Conservation (phyloP, 1,140 invertebrate genomes). For the Ptiloglossa arizonensis region DNA sequence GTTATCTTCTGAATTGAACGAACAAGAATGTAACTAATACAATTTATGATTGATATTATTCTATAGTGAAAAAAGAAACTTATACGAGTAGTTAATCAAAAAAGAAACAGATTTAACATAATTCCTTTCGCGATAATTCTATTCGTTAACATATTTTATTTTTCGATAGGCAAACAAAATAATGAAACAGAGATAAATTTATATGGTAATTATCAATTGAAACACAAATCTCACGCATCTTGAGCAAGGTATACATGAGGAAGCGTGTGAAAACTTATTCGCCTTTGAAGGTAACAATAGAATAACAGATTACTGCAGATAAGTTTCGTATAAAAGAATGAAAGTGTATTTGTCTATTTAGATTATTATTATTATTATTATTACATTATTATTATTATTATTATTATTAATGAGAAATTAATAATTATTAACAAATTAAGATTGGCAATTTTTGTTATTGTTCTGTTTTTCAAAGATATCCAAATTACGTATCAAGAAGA, state of each 20-base stretch:
- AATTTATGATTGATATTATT: constrained; percentile 24
- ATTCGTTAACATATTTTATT: constrained; percentile 41
- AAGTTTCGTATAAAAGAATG: constrained; percentile 65
- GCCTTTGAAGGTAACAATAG: constrained; percentile 52
- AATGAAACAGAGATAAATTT: constrained; percentile 20
- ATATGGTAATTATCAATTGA: constrained; percentile 30
- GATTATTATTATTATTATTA: constrained; percentile 33
- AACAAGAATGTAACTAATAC: constrained; percentile 4
- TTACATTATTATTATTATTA: constrained; percentile 29
- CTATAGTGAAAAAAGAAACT: constrained; percentile 17
- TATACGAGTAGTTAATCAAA: constrained; percentile 43
- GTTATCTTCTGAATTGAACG: constrained; percentile 10
- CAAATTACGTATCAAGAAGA: constrained; percentile 56
- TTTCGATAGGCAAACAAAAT: constrained; percentile 21
- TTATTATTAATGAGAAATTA: constrained; percentile 65
- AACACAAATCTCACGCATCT: constrained; percentile 55
- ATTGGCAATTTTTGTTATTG: constrained; percentile 64
- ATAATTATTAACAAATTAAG: constrained; percentile 68
- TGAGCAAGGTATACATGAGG: constrained; percentile 34
- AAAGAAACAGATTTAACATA: constrained; percentile 13
- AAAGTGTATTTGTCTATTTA: constrained; percentile 69
- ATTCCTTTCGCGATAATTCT: constrained; percentile 32
- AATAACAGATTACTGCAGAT: constrained; percentile 53
- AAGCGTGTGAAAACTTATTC: constrained; percentile 50
- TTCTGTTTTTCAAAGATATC: constrained; percentile 61